These are phyloP conservation scores for Caenorhabditis drosophilae DNA, from an alignment of 2,888 invertebrate genomes.

Conservation along the genomic window DNA sequence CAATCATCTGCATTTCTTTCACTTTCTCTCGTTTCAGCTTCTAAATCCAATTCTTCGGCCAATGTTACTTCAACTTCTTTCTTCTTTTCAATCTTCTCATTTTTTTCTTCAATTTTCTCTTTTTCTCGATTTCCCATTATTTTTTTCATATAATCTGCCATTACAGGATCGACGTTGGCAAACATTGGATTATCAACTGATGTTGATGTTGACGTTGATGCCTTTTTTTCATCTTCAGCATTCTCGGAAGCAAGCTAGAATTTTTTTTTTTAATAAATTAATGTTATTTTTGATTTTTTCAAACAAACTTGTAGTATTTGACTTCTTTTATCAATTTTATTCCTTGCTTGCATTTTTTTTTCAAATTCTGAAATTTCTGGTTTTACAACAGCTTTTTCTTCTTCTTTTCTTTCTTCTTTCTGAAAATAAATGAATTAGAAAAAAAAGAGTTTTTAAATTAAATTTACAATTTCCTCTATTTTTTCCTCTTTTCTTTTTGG, in stretches of 20 bases:
- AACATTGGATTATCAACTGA: slow-evolving; percentile 31
- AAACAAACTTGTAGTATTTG: slow-evolving; percentile 14
- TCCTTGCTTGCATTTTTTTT: slow-evolving; percentile 11
- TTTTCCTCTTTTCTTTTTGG: no score
- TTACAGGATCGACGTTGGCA: slow-evolving; percentile 47
- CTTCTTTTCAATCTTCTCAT: neutral
- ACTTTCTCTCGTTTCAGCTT: neutral
- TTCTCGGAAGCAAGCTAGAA: no score
- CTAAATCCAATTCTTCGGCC: slow-evolving; percentile 32
- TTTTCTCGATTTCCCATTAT: slow-evolving; percentile 32
- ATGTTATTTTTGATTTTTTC: no score
- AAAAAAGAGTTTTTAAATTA: no score
- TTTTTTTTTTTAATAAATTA: no score
- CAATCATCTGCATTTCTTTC: slow-evolving; percentile 16
- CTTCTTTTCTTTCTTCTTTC: neutral
- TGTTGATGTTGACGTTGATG: slow-evolving; percentile 6
- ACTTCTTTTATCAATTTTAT: slow-evolving; percentile 5
- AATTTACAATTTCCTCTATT: no score
- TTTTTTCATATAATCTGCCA: slow-evolving; percentile 51
- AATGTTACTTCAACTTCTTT: slow-evolving; percentile 29
- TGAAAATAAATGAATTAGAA: no score
- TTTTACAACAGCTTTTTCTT: neutral
- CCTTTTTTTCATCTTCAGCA: neutral
- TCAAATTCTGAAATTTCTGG: slow-evolving; percentile 16
- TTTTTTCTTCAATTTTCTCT: neutral